Conservation (phyloP, 1,140 invertebrate genomes). For the Thrips palmi region DNA sequence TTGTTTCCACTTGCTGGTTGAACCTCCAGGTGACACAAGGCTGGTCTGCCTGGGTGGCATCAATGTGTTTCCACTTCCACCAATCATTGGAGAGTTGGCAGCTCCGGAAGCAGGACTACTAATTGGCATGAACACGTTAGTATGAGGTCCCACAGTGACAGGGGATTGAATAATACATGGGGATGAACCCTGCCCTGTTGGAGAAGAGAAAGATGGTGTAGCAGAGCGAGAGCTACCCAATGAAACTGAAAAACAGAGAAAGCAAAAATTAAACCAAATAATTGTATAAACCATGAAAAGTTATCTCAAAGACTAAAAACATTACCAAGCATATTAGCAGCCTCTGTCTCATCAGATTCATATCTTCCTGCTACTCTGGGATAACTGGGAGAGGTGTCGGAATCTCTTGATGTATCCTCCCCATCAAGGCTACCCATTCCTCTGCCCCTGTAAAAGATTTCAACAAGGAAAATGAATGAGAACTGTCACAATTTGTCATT, state of each 20-base stretch:
- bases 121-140: constrained; percentile 76
- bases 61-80: not conserved
- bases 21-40: too few species aligned
- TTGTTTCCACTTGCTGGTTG: constrained; percentile 26
- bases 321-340: constrained; percentile 83
- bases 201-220: constrained; percentile 69
- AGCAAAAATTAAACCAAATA: constrained; percentile 9
- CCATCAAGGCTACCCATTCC: constrained; percentile 41
- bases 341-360: constrained; percentile 88
- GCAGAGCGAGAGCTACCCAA: constrained; percentile 78
- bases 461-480: too few species aligned
- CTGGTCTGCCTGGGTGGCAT: not conserved
- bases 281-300: constrained; percentile 3
- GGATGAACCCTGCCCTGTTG: constrained; percentile 42
- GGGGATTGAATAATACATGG: constrained; percentile 44
- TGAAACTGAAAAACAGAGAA: constrained; percentile 45
- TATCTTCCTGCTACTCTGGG: constrained; percentile 51
- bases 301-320: constrained; percentile 6
- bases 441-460: constrained; percentile 21
- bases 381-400: constrained; percentile 69
- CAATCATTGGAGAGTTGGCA: constrained; percentile 21
- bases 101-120: constrained; percentile 37
- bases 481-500: too few species aligned
- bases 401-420: constrained; percentile 76
- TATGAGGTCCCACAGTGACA: constrained; percentile 35